Conservation (phyloP, 2,113 vertebrate species). For the Gymnogyps californianus region DNA sequence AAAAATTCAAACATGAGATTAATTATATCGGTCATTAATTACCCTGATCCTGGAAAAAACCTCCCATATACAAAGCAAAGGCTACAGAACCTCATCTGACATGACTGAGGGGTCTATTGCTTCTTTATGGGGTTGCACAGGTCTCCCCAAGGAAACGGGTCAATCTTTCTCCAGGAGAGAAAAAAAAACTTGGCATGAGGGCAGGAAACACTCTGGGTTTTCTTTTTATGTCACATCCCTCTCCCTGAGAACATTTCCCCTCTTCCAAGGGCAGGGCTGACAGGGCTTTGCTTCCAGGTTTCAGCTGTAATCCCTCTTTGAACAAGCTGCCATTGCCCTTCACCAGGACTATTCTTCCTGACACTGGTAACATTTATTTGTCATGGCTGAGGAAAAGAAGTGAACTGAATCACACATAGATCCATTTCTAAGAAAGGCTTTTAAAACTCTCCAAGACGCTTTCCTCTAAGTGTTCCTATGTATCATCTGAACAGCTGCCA, state of each 20-base stretch:
- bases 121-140: not conserved
- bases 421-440: slow-evolving; percentile 42
- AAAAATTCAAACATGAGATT: not conserved
- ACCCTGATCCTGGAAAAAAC: not conserved
- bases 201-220: not conserved
- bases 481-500: slow-evolving; percentile 37
- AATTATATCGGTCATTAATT: not conserved
- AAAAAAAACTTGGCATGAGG: not conserved
- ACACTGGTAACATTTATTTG: not conserved
- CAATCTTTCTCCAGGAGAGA: not conserved
- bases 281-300: not conserved
- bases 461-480: not conserved
- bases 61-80: not conserved
- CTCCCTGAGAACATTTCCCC: not conserved
- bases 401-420: not conserved
- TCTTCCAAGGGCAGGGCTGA: not conserved
- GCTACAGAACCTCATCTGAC: not conserved
- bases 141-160: not conserved
- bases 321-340: not conserved
- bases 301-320: not conserved
- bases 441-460: slow-evolving; percentile 25
- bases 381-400: not conserved
- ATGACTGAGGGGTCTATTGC: not conserved
- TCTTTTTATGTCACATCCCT: not conserved
- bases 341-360: not conserved